Percentiles rank a stretch among this genome's conserved stretches.
These are phyloP conservation scores for Drosophila athabasca DNA, from an alignment of 1,140 invertebrate species.

Conservation along the genomic window DNA sequence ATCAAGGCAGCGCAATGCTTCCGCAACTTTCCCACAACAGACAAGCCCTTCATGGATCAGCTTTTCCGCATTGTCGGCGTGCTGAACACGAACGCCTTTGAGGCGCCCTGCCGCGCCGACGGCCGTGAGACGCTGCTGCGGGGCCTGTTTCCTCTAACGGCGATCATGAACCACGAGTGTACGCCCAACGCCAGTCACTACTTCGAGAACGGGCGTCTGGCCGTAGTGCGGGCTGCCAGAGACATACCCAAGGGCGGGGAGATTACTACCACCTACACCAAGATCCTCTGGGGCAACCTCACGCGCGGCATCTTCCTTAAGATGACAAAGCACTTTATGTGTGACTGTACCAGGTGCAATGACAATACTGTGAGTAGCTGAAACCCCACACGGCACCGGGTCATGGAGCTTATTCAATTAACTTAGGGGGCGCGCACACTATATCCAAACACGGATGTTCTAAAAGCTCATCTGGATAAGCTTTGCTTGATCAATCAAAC, in stretches of 20 bases:
- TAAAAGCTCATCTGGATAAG: too few relatives aligned
- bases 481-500: too few relatives aligned
- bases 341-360: constrained; percentile 88
- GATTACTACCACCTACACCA: constrained; percentile 90
- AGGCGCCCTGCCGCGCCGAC: constrained; percentile 85
- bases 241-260: constrained; percentile 88
- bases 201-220: constrained; percentile 85
- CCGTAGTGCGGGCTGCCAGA: constrained; percentile 87
- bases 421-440: too few relatives aligned
- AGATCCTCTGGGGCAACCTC: constrained; percentile 89
- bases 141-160: constrained; percentile 89
- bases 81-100: constrained; percentile 90
- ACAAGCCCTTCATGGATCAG: constrained; percentile 76
- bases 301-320: constrained; percentile 87
- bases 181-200: constrained; percentile 90
- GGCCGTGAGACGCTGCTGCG: constrained; percentile 85
- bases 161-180: constrained; percentile 91
- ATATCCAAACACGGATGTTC: not conserved
- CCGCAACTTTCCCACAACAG: constrained; percentile 85
- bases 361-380: constrained; percentile 86
- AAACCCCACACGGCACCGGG: not conserved
- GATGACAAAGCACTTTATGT: constrained; percentile 90
- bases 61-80: constrained; percentile 85
- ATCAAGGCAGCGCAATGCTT: constrained; percentile 86
- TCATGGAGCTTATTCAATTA: too few relatives aligned